A percentile compares a stretch with the other conserved stretches of the same genome.
Conservation (phyloP, 2,797 vertebrate species). For the Tragelaphus eurycerus region DNA sequence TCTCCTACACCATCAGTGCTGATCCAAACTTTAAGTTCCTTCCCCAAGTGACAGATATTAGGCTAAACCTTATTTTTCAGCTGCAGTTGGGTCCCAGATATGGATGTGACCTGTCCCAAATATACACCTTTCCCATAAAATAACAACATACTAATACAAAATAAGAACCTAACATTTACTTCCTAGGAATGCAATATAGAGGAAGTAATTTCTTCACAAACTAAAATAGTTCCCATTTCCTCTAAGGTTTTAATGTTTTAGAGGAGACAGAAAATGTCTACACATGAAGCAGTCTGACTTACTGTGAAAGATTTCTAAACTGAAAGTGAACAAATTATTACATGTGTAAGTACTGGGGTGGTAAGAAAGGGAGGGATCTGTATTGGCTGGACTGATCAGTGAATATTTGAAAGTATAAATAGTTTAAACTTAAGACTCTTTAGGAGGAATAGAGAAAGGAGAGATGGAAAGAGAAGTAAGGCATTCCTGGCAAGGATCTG, state of each 20-base stretch:
- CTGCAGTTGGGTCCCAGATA: not conserved
- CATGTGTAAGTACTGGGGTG: not conserved
- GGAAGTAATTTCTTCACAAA: not conserved
- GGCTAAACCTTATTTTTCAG: not conserved
- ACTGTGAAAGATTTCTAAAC: not conserved
- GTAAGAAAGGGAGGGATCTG: not conserved
- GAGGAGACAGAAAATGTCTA: not conserved
- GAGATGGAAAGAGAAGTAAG: not conserved
- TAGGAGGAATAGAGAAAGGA: not conserved
- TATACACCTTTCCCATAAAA: not conserved
- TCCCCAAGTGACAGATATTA: not conserved
- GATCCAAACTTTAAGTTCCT: not conserved
- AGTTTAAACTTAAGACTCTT: not conserved
- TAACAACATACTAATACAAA: slow-evolving; percentile 5
- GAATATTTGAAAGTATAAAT: not conserved
- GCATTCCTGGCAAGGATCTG: not conserved
- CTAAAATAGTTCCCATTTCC: not conserved
- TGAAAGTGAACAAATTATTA: not conserved
- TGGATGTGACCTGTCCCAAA: not conserved
- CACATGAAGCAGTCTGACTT: not conserved
- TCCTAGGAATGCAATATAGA: not conserved
- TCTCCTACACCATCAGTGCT: not conserved
- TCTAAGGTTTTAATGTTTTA: slow-evolving; percentile 11
- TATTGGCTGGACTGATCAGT: not conserved
- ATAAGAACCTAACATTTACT: not conserved